Percentiles rank a stretch among this genome's conserved stretches.
These are phyloP conservation scores for Chrysomela aeneicollis DNA, from an alignment of 2,888 invertebrate species.

Conservation along the genomic window DNA sequence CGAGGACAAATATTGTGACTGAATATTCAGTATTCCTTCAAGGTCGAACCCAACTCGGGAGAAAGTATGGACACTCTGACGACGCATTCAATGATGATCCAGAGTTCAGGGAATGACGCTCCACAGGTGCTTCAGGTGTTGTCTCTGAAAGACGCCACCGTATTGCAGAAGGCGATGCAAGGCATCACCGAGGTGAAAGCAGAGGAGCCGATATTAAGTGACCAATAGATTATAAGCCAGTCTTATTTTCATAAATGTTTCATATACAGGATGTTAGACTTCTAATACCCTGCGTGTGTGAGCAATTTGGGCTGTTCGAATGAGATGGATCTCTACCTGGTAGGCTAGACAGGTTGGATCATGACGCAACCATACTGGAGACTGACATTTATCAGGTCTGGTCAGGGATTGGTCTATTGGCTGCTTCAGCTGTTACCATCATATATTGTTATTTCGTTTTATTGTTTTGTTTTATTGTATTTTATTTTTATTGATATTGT, in stretches of 20 bases:
- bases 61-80: slow-evolving; percentile 76
- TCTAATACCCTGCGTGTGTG: neutral
- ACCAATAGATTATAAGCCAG: slow-evolving; percentile 54
- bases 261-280: neutral
- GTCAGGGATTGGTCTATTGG: neutral
- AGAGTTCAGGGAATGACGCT: slow-evolving; percentile 73
- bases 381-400: neutral
- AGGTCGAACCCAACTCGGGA: slow-evolving; percentile 81
- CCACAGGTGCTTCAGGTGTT: slow-evolving; percentile 85
- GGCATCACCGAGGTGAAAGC: slow-evolving; percentile 74
- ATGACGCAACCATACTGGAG: neutral
- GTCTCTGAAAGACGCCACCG: slow-evolving; percentile 84
- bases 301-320: slow-evolving; percentile 15
- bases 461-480: neutral
- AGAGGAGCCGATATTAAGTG: slow-evolving; percentile 70
- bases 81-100: slow-evolving; percentile 84
- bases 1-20: slow-evolving; percentile 10
- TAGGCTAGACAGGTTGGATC: slow-evolving; percentile 3
- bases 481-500: neutral
- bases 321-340: neutral
- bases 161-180: slow-evolving; percentile 82
- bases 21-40: slow-evolving; percentile 39
- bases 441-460: neutral
- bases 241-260: slow-evolving; percentile 31
- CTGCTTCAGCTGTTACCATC: neutral